phyloP scores from a whole-genome alignment of 2,888 invertebrate species.

The Hydrotaea cyrtoneurina region DNA sequence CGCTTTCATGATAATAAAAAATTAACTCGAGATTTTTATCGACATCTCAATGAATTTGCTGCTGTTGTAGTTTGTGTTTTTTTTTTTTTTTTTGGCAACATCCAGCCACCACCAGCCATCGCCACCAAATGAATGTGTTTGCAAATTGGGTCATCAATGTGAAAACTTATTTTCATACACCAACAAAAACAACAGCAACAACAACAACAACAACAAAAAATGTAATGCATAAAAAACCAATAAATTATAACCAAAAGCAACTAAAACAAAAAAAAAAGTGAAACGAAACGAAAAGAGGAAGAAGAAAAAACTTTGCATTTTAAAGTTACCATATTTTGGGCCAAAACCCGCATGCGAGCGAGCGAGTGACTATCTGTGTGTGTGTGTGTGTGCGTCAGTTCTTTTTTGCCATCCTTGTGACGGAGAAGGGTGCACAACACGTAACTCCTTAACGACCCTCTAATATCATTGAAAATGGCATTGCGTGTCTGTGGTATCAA shows the following conservation, averaged over 20 bases:
- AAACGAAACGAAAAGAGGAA: no score
- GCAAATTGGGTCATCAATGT: slow-evolving; percentile 62
- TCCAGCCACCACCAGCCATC: background rate
- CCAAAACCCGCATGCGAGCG: background rate
- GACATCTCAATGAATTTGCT: slow-evolving; percentile 44
- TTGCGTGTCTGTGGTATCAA: slow-evolving; percentile 62
- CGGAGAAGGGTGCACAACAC: slow-evolving; percentile 46
- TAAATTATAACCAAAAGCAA: slow-evolving; percentile 57
- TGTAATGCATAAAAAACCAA: slow-evolving; percentile 62
- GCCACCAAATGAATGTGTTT: slow-evolving; percentile 22
- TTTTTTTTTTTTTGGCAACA: slow-evolving; percentile 12
- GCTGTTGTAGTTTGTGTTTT: background rate
- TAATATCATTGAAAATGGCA: slow-evolving; percentile 63
- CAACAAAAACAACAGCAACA: slow-evolving; percentile 15
- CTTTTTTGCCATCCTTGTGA: background rate
- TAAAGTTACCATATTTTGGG: slow-evolving; percentile 29
- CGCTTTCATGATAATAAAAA: slow-evolving; percentile 63
- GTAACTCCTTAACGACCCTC: slow-evolving; percentile 64
- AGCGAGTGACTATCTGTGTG: no score
- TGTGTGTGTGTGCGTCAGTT: no score
- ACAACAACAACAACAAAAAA: slow-evolving; percentile 38
- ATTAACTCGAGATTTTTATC: slow-evolving; percentile 65
- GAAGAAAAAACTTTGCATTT: slow-evolving; percentile 37
- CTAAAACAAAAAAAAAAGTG: slow-evolving; percentile 33
- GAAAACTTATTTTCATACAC: slow-evolving; percentile 45